Percentiles rank a stretch among this genome's conserved stretches.
Evolutionary conservation across 2,113 vertebrate species (phyloP).

Genomic region (Leiothrix lutea): DNA sequence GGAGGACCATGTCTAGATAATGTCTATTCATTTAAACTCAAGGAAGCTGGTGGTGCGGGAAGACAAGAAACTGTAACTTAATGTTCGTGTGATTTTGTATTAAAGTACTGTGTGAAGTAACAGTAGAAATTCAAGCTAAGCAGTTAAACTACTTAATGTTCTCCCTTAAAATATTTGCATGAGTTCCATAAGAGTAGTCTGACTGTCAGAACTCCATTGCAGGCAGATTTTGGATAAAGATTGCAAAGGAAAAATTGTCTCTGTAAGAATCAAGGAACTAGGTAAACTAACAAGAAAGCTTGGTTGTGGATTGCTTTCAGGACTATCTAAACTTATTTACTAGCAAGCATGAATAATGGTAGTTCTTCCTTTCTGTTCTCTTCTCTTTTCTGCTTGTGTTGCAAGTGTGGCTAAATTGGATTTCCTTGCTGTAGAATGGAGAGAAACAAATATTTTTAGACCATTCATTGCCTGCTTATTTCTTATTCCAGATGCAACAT

Average conservation of each 20-base stretch:
- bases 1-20: neutral
- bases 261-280: neutral
- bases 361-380: neutral
- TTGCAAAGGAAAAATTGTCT: neutral
- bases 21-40: neutral
- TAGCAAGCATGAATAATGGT: neutral
- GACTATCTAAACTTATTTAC: neutral
- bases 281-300: neutral
- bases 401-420: neutral
- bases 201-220: neutral
- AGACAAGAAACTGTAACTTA: neutral
- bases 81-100: neutral
- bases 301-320: neutral
- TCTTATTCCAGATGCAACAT: neutral
- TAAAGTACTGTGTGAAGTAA: neutral
- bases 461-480: neutral
- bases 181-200: neutral
- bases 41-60: neutral
- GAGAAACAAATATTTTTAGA: neutral
- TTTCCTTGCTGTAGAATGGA: neutral
- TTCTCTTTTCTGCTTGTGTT: neutral
- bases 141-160: neutral
- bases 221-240: neutral
- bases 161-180: neutral
- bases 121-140: neutral